Conservation (phyloP, 2,888 invertebrate genomes). For the Epirrhoe alternata region DNA sequence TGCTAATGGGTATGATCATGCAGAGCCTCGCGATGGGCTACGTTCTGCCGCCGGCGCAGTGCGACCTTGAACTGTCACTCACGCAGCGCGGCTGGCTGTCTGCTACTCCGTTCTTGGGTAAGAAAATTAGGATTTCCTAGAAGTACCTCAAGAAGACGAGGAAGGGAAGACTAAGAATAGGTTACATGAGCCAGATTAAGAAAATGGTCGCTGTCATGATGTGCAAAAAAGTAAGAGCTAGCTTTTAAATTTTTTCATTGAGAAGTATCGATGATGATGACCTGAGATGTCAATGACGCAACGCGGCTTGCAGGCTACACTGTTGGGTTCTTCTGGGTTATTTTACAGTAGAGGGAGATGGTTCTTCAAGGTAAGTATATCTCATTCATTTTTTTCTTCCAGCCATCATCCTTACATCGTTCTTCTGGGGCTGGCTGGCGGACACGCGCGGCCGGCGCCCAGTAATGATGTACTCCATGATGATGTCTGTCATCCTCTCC, state of each 20-base stretch:
- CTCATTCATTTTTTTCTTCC: conserved; percentile 38
- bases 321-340: too few species aligned
- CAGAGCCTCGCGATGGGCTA: conserved; percentile 88
- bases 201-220: too few species aligned
- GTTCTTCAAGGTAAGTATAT: too few species aligned
- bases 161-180: too few species aligned
- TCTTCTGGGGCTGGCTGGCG: conserved; percentile 92
- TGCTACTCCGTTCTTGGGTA: conserved; percentile 88
- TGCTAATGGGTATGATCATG: conserved; percentile 88
- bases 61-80: conserved; percentile 87
- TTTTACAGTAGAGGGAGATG: too few species aligned
- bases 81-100: conserved; percentile 87
- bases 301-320: too few species aligned
- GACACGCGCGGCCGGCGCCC: conserved; percentile 90
- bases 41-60: conserved; percentile 88
- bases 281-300: too few species aligned
- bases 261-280: too few species aligned
- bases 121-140: conserved; percentile 36
- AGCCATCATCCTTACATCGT: conserved; percentile 90
- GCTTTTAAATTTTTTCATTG: too few species aligned
- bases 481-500: conserved; percentile 82
- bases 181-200: too few species aligned
- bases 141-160: too few species aligned
- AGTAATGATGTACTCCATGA: conserved; percentile 81
- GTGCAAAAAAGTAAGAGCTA: too few species aligned